Evolutionary conservation across 2,888 invertebrate species (phyloP).

Genomic region (Drosophila birchii): DNA sequence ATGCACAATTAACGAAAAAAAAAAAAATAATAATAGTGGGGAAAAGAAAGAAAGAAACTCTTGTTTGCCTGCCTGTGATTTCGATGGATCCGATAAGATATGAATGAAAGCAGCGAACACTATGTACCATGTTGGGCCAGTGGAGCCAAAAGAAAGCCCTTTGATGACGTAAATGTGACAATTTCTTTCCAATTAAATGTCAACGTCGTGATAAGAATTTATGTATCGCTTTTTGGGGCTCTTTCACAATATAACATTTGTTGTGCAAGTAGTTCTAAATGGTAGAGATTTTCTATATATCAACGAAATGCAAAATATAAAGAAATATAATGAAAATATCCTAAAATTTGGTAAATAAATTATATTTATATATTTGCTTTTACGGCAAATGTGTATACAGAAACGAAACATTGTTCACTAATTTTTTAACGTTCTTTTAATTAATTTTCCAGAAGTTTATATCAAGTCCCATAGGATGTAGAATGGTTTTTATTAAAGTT

Average conservation of each 20-base stretch:
- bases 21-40: slow-evolving; percentile 22
- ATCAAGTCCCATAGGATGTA: too few relatives aligned
- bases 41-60: slow-evolving; percentile 33
- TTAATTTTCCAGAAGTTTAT: too few relatives aligned
- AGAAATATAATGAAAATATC: too few relatives aligned
- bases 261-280: slow-evolving; percentile 28
- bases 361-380: too few relatives aligned
- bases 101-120: slow-evolving; percentile 4
- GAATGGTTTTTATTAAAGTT: too few relatives aligned
- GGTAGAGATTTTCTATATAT: neutral
- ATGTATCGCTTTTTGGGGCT: slow-evolving; percentile 36
- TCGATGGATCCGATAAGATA: slow-evolving; percentile 72
- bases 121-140: slow-evolving; percentile 10
- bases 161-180: slow-evolving; percentile 59
- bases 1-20: slow-evolving; percentile 57
- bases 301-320: neutral
- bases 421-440: too few relatives aligned
- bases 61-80: slow-evolving; percentile 72
- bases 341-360: too few relatives aligned
- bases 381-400: too few relatives aligned
- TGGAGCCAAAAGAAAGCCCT: slow-evolving; percentile 34
- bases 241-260: slow-evolving; percentile 61
- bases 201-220: slow-evolving; percentile 44
- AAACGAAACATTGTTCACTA: too few relatives aligned
- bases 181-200: slow-evolving; percentile 48